Percentiles rank a stretch among this genome's conserved stretches.
Conservation (phyloP, 1,140 invertebrate species). For the Periplaneta americana region DNA sequence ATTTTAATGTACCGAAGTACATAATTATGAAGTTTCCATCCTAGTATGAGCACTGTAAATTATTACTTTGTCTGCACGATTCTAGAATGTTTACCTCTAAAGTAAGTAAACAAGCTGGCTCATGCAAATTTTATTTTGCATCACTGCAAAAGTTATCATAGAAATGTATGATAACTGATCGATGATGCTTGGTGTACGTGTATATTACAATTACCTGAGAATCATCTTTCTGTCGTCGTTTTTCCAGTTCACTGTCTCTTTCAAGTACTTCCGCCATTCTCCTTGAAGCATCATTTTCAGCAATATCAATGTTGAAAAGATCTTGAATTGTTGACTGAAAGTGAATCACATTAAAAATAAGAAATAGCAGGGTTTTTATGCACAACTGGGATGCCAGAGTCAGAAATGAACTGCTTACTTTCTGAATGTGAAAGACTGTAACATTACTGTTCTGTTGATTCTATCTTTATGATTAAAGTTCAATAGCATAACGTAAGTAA, state of each 20-base stretch:
- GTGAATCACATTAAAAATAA: no score
- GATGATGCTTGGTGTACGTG: not conserved
- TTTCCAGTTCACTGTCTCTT: constrained; percentile 38
- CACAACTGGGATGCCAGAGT: no score
- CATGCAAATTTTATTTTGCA: not conserved
- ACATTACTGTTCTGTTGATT: no score
- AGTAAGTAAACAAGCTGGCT: no score
- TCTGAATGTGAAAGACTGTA: no score
- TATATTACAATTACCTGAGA: not conserved
- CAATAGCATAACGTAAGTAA: no score
- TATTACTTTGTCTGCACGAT: not conserved
- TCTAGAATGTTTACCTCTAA: not conserved
- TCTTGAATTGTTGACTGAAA: constrained; percentile 85
- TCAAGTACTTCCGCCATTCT: constrained; percentile 59
- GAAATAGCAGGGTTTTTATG: no score
- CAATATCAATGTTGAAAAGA: constrained; percentile 74
- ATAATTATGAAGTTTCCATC: no score
- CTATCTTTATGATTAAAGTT: no score
- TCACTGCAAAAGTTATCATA: not conserved
- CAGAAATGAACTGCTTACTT: no score
- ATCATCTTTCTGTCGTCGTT: constrained; percentile 1
- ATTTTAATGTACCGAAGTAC: no score
- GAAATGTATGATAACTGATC: not conserved
- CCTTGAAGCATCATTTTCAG: constrained; percentile 51
- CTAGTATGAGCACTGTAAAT: no score